phyloP scores from a whole-genome alignment of 2,888 invertebrate species.

The Orthosia incerta region DNA sequence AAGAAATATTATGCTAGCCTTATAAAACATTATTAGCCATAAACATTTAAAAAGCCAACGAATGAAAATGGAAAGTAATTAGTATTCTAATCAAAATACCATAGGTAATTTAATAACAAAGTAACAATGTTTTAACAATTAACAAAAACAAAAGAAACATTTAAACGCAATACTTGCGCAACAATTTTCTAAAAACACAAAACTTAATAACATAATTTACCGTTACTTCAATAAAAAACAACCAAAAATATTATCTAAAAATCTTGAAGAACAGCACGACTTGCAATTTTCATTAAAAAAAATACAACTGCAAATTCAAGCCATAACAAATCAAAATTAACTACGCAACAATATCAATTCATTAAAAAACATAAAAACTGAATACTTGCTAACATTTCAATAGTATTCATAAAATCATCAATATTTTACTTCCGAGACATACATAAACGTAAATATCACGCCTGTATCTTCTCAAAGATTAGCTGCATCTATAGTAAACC shows the following conservation, averaged over 20 bases:
- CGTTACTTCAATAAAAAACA: background rate
- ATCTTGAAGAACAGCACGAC: background rate
- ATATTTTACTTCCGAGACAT: conserved; percentile 14
- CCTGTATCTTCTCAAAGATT: too few species aligned
- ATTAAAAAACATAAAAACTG: conserved; percentile 3
- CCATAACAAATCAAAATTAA: conserved; percentile 29
- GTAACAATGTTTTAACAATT: too few species aligned
- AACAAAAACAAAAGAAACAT: too few species aligned
- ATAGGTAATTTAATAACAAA: too few species aligned
- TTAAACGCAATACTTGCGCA: too few species aligned
- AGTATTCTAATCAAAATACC: too few species aligned
- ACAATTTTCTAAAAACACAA: background rate
- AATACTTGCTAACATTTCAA: conserved; percentile 24
- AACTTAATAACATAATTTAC: background rate
- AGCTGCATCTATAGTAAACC: too few species aligned
- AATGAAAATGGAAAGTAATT: too few species aligned
- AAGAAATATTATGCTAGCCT: background rate
- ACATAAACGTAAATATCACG: too few species aligned
- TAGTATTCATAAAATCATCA: conserved; percentile 10
- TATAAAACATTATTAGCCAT: too few species aligned
- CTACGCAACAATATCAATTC: conserved; percentile 1
- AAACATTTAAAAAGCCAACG: too few species aligned
- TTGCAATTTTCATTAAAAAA: conserved; percentile 1
- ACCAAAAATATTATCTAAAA: background rate
- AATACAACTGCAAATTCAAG: background rate